Base-by-base conservation (phyloP, 2,797 vertebrate genomes). In the Gobio occitaniae region DNA sequence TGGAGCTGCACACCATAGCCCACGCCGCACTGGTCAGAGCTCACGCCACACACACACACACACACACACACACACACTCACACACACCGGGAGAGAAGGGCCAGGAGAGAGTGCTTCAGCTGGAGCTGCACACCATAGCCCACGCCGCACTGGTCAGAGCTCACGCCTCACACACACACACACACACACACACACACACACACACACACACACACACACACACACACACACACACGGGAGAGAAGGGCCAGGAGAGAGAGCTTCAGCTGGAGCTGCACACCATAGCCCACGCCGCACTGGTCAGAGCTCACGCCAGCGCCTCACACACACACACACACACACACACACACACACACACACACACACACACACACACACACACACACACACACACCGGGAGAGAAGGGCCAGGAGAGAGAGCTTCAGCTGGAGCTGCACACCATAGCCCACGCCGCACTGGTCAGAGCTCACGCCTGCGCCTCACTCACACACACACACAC, bases 281-380 rank as follows among this genome's bases (percentile, higher is more conserved):
- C 10, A 94, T 99, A 94, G 98, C 98, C 47, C 97, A 99, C 2
- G 97, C 97, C 3, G 98, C 98, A 72, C 86, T 99, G 97, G 98
- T 99, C 86, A 92, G 93, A 5, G n/a, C 4, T 5, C 15, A 9
- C 48, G 4, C 17, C 4, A 12, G 4, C 48, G 4, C 17, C 2
- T 2, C 68, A 44, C 41, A 9, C 7, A 9, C 41, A 44, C 41
- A 44, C 41, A 44, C 41, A 9, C 41, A 44, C 7, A 44, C 25
- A 25, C 25, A 25, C 25, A 25, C 25, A 25, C 25, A 25, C 25
- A 25, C 25, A 25, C 25, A 25, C 25, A 25, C 25, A 25, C 25
- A 25, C 25, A 1, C 25, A 25, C 25, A 25, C 25, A 1, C 25
- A 25, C 25, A 25, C 25, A 1, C 25, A 25, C 25, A 25, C 25